phyloP scores from a whole-genome alignment of 2,888 invertebrate genomes.

The Tetanocera ferruginea region DNA sequence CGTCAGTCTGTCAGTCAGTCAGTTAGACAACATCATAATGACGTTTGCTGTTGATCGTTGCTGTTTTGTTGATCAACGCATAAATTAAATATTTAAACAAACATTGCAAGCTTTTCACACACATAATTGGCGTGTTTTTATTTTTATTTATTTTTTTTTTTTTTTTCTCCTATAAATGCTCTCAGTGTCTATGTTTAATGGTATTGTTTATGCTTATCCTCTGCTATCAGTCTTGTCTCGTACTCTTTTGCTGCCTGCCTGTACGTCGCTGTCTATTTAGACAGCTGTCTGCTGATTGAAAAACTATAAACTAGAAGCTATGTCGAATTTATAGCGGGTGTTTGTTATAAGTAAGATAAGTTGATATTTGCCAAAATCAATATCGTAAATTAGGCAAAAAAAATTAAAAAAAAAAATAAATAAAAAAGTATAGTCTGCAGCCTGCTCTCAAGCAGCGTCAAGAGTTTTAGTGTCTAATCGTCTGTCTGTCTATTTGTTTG shows the following conservation, averaged over 20 bases:
- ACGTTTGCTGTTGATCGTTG: background rate
- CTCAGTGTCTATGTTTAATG: background rate
- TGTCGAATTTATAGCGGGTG: background rate
- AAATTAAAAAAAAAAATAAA: background rate
- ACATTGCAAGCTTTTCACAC: background rate
- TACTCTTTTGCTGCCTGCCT: background rate
- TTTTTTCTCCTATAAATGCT: background rate
- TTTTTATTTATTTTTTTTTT: background rate
- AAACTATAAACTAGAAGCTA: too few species aligned
- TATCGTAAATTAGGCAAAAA: constrained; percentile 8
- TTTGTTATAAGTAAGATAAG: background rate
- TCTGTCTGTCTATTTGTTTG: too few species aligned
- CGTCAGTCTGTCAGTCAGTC: too few species aligned
- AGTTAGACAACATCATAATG: background rate
- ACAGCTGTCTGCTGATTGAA: background rate
- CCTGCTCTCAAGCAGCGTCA: too few species aligned
- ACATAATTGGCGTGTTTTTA: background rate
- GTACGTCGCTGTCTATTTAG: background rate
- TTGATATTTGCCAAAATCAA: constrained; percentile 26
- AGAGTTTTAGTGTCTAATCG: too few species aligned
- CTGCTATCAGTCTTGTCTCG: background rate
- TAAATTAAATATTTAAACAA: constrained; percentile 9
- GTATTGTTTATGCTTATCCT: background rate
- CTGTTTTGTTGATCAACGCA: constrained; percentile 1
- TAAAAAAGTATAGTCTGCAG: too few species aligned